Evolutionary conservation across 2,113 vertebrate genomes (phyloP), one percentile per base, ranked within the genome.

Genomic region (western clawed frog (Xenopus tropicalis)): DNA sequence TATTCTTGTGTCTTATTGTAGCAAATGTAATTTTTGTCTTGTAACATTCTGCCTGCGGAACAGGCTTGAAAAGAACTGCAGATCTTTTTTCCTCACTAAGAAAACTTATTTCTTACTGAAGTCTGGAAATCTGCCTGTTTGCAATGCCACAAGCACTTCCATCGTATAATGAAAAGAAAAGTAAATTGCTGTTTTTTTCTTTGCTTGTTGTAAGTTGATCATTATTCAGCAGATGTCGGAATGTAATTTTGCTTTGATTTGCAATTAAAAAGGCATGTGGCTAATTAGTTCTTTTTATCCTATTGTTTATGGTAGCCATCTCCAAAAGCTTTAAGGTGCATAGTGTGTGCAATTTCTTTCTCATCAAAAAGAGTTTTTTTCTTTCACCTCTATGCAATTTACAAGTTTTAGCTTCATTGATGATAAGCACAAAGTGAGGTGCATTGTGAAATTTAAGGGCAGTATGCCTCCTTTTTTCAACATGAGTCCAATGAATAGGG

Each of bases 101-200:
- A 67, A 67, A 74, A 74, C 72, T 59, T 74, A 74, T 74, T 68
- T 74, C 48, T n/a, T 67, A 74, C 24, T 61, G 63, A 68, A 52
- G 65, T 23, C 57, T 74, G 72, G 56, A 68, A 61, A 52, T 61
- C 25, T 68, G 64, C 65, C 72, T 19, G 51, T 52, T 74, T 29
- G 63, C 51, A 61, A 74, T 52, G 44, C 54, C 57, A 61, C 23
- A 42, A 61, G 65, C 64, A 51, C 42, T 56, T 52, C 12, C 43
- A 19, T 66, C 21, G 25, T 25, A 52, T 59, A 74, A 57, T 72
- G 62, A 67, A 74, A 74, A 74, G 71, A n/a, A 66, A n/a, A 43
- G 7, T 44, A 22, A 58, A 59, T 66, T 44, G 14, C 52, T 44
- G 14, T 24, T n/a, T 54, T 57, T 12, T 48, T 48, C 16, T 48